These are phyloP conservation scores for Ceratosolen fusciceps DNA, from an alignment of 1,140 invertebrate genomes.

Conservation along the genomic window DNA sequence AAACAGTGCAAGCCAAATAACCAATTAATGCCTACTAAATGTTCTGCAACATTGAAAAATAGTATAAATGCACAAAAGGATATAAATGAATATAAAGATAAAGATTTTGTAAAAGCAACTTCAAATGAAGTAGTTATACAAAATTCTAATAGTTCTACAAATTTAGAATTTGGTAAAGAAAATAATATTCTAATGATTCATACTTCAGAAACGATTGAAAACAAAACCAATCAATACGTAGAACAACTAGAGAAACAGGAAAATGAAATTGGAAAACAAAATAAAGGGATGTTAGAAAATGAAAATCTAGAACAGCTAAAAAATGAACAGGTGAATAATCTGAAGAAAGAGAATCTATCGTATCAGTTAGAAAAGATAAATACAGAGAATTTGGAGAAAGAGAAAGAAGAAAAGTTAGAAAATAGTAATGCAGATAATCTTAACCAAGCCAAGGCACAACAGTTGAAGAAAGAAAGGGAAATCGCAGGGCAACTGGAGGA, in stretches of 20 bases:
- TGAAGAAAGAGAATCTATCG: neutral
- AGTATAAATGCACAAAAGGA: too few relatives aligned
- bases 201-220: neutral
- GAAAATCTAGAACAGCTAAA: neutral
- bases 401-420: neutral
- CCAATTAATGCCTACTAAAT: too few relatives aligned
- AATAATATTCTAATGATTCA: neutral
- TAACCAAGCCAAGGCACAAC: neutral
- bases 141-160: neutral
- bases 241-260: too few relatives aligned
- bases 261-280: neutral
- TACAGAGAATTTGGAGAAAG: neutral
- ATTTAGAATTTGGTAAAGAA: neutral
- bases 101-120: too few relatives aligned
- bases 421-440: too few relatives aligned
- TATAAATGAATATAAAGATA: too few relatives aligned
- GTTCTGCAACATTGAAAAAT: too few relatives aligned
- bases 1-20: too few relatives aligned
- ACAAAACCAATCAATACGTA: too few relatives aligned
- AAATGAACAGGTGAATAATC: conserved; percentile 39
- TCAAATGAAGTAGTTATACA: neutral
- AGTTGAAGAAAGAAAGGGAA: neutral
- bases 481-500: neutral
- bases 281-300: neutral
- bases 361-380: conserved; percentile 36